These are phyloP conservation scores for Oxycera nigricornis DNA, from an alignment of 2,888 invertebrate species.

Conservation along the genomic window DNA sequence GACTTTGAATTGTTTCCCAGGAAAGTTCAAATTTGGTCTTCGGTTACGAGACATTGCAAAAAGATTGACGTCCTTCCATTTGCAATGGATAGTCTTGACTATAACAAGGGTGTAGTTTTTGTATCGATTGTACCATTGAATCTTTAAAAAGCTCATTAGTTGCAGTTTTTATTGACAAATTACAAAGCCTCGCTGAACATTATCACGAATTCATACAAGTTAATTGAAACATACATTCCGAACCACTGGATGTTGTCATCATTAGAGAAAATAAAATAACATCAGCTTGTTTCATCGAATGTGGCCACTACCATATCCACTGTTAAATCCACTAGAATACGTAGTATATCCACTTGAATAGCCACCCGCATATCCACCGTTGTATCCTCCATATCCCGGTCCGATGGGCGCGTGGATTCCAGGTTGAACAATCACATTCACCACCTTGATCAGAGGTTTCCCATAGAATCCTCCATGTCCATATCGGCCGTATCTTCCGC, in stretches of 20 bases:
- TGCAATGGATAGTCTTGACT: too few relatives aligned
- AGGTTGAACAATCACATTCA: slow-evolving; percentile 6
- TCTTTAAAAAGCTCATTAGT: too few relatives aligned
- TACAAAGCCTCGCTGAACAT: background rate
- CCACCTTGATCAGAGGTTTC: background rate
- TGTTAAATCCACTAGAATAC: slow-evolving; percentile 17
- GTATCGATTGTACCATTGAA: too few relatives aligned
- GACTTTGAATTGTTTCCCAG: too few relatives aligned
- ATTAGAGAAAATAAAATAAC: background rate
- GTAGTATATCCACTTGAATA: slow-evolving; percentile 16
- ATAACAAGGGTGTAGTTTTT: too few relatives aligned
- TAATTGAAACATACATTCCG: background rate
- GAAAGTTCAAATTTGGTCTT: too few relatives aligned
- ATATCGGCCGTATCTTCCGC: background rate
- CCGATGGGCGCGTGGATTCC: background rate
- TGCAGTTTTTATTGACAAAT: too few relatives aligned
- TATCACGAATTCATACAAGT: background rate
- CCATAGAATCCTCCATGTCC: background rate
- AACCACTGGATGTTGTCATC: background rate
- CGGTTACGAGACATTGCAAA: too few relatives aligned
- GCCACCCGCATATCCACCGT: slow-evolving; percentile 4
- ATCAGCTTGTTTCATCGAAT: background rate
- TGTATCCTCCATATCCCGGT: background rate
- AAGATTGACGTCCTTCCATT: too few relatives aligned
- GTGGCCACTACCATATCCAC: background rate